A percentile compares a stretch with the other conserved stretches of the same genome.
phyloP scores from a whole-genome alignment of 2,797 vertebrate species.

The Pangasius krempfi region DNA sequence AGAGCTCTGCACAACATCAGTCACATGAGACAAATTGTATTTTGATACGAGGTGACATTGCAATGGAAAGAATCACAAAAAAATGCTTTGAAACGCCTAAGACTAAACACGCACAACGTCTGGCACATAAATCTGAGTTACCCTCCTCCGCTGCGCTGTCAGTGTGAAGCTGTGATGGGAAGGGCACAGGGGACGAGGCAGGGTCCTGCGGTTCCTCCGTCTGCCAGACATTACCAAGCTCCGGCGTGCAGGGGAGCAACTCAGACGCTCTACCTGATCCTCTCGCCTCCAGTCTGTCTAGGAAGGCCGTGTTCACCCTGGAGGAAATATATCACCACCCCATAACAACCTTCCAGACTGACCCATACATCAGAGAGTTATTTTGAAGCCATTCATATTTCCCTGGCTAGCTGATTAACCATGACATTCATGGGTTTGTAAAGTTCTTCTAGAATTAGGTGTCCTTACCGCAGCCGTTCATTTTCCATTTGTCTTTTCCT shows the following conservation, averaged over 20 bases:
- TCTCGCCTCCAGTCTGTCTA: slow-evolving; percentile 78
- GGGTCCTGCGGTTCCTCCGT: slow-evolving; percentile 31
- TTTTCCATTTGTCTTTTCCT: slow-evolving; percentile 64
- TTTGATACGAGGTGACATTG: slow-evolving; percentile 32
- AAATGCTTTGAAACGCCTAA: slow-evolving; percentile 57
- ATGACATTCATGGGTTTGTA: slow-evolving; percentile 47
- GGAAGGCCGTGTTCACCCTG: slow-evolving; percentile 85
- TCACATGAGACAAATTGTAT: slow-evolving; percentile 34
- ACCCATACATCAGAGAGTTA: slow-evolving; percentile 36
- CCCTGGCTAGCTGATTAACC: slow-evolving; percentile 35
- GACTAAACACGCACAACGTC: slow-evolving; percentile 54
- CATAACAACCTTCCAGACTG: slow-evolving; percentile 30
- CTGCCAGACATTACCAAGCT: slow-evolving; percentile 39
- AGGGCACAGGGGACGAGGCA: slow-evolving; percentile 43
- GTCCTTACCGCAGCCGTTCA: slow-evolving; percentile 77
- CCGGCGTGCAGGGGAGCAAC: slow-evolving; percentile 28
- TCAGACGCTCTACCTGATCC: slow-evolving; percentile 45
- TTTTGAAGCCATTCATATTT: slow-evolving; percentile 27
- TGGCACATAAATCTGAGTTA: slow-evolving; percentile 50
- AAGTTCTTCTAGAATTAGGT: slow-evolving; percentile 49
- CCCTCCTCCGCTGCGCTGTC: slow-evolving; percentile 53
- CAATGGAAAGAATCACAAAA: slow-evolving; percentile 62
- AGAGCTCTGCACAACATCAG: slow-evolving; percentile 49
- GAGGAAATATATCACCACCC: slow-evolving; percentile 44
- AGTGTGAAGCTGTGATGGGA: slow-evolving; percentile 38